Conservation (phyloP, 2,113 vertebrate species). For the Alces alces region DNA sequence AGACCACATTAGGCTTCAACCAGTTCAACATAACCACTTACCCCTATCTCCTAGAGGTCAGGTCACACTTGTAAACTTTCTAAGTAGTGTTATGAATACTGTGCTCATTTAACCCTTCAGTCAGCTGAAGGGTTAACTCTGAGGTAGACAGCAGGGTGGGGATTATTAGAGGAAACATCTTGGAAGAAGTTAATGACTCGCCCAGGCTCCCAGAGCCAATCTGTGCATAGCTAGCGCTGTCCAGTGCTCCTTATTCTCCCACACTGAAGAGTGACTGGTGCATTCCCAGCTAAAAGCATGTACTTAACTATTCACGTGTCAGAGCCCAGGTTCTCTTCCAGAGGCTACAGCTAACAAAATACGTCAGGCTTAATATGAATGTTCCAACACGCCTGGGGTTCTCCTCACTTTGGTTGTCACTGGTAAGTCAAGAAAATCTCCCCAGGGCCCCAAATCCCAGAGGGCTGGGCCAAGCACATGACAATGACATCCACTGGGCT, state of each 20-base stretch:
- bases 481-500: neutral
- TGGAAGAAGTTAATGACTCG: accelerated
- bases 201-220: neutral
- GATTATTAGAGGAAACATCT: neutral
- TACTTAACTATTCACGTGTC: neutral
- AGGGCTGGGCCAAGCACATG: neutral
- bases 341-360: neutral
- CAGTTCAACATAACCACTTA: neutral
- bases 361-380: neutral
- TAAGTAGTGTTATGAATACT: neutral
- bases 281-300: neutral
- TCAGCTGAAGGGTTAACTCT: neutral
- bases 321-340: neutral
- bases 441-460: neutral
- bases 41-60: neutral
- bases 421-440: neutral
- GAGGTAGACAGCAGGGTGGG: neutral
- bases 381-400: neutral
- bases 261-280: neutral
- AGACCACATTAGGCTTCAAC: neutral
- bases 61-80: neutral
- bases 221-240: neutral
- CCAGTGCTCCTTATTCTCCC: neutral
- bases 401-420: neutral
- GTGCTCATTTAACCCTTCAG: neutral